phyloP scores from a whole-genome alignment of 2,113 vertebrate species.

The Lepus europaeus region DNA sequence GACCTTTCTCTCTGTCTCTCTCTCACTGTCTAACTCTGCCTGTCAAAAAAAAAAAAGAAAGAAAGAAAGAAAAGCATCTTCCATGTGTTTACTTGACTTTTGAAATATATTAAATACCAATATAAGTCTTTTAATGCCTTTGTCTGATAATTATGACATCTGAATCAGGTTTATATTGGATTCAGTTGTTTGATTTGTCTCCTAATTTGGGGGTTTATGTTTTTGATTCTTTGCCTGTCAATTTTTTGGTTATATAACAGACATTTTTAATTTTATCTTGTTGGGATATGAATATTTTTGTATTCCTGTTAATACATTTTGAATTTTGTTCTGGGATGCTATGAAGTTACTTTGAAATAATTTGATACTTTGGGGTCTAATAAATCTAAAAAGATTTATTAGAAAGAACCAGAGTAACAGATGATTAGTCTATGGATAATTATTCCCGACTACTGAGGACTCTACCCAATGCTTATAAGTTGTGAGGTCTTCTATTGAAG shows the following conservation, averaged over 20 bases:
- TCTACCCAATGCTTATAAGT: neutral
- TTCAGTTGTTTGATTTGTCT: neutral
- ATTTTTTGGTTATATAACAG: neutral
- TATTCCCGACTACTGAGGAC: neutral
- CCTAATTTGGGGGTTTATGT: neutral
- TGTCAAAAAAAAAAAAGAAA: too few relatives aligned
- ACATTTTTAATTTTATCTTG: constrained; percentile 53
- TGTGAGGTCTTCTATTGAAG: neutral
- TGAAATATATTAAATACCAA: neutral
- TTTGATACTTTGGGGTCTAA: neutral
- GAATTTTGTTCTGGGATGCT: constrained; percentile 22
- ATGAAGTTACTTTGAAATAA: constrained; percentile 25
- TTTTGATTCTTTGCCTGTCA: neutral
- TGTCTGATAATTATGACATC: constrained; percentile 35
- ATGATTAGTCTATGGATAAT: neutral
- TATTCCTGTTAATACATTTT: constrained; percentile 18
- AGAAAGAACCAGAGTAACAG: neutral
- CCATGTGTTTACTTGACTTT: neutral
- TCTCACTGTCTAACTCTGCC: too few relatives aligned
- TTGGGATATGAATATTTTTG: neutral
- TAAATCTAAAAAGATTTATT: neutral
- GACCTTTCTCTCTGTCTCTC: too few relatives aligned
- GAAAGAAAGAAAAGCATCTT: neutral
- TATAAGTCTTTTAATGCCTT: neutral
- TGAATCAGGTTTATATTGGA: neutral